Evolutionary conservation across 2,113 vertebrate genomes (phyloP).

Genomic region (Melanerpes aurifrons): DNA sequence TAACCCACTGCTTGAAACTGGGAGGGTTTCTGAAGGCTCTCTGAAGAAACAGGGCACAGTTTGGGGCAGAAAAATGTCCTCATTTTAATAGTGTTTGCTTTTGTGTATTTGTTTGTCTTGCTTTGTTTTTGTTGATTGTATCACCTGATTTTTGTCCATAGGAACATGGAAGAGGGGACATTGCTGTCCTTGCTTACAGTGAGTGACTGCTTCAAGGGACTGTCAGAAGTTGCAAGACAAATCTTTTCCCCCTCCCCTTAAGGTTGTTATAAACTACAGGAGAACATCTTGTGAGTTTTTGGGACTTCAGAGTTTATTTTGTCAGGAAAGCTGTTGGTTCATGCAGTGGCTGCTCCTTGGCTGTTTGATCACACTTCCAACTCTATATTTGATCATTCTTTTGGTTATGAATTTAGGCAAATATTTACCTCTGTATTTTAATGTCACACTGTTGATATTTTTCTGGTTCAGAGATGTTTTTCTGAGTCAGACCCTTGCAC

Average conservation of each 20-base stretch:
- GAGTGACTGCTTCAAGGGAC: not conserved
- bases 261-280: not conserved
- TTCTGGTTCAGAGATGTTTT: not conserved
- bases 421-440: not conserved
- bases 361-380: not conserved
- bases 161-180: not conserved
- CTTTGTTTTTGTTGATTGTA: not conserved
- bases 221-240: not conserved
- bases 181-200: not conserved
- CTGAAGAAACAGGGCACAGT: rapidly evolving
- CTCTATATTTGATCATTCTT: not conserved
- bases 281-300: not conserved
- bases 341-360: not conserved
- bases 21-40: not conserved
- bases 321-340: not conserved
- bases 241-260: not conserved
- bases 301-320: not conserved
- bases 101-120: too few species aligned
- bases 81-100: not conserved
- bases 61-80: not conserved
- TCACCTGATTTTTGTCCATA: not conserved
- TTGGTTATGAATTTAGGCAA: not conserved
- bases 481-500: not conserved
- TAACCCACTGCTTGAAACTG: not conserved
- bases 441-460: not conserved